Percentiles rank a stretch among this genome's conserved stretches.
Evolutionary conservation across 2,888 invertebrate genomes (phyloP).

Genomic region (Oasisia sp.): DNA sequence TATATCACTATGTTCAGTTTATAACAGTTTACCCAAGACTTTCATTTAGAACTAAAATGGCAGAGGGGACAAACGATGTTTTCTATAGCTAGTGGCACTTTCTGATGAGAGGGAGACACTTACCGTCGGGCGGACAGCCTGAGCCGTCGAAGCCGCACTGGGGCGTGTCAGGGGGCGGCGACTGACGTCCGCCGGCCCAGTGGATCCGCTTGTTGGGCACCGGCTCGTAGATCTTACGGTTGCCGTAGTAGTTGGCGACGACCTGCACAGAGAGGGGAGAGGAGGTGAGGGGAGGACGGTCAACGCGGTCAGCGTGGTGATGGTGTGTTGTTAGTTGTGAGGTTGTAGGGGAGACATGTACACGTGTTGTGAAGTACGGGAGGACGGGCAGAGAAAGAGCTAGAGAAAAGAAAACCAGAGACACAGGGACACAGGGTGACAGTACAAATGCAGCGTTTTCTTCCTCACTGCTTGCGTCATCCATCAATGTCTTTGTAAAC

Average conservation of each 20-base stretch:
- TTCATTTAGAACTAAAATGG: too few relatives aligned
- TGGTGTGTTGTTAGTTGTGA: neutral
- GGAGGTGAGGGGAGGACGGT: neutral
- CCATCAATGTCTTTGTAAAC: too few relatives aligned
- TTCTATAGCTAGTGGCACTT: too few relatives aligned
- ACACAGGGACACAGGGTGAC: neutral
- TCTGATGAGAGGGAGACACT: neutral
- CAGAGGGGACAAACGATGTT: too few relatives aligned
- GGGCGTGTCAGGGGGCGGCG: conserved; percentile 84
- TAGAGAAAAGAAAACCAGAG: neutral
- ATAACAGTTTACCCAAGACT: too few relatives aligned
- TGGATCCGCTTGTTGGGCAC: conserved; percentile 80
- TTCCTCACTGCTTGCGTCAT: too few relatives aligned
- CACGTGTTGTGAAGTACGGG: neutral
- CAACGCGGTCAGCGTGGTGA: neutral
- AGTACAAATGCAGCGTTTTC: too few relatives aligned
- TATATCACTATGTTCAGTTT: too few relatives aligned
- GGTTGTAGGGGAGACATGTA: neutral
- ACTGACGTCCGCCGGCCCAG: conserved; percentile 80
- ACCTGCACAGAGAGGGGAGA: conserved; percentile 70
- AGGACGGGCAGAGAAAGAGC: neutral
- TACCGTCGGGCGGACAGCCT: conserved; percentile 43
- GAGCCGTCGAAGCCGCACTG: conserved; percentile 85
- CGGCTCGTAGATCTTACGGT: conserved; percentile 75
- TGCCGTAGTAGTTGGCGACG: conserved; percentile 90